Base-by-base conservation (phyloP, 2,888 invertebrate species). In the Notocelia uddmanniana region DNA sequence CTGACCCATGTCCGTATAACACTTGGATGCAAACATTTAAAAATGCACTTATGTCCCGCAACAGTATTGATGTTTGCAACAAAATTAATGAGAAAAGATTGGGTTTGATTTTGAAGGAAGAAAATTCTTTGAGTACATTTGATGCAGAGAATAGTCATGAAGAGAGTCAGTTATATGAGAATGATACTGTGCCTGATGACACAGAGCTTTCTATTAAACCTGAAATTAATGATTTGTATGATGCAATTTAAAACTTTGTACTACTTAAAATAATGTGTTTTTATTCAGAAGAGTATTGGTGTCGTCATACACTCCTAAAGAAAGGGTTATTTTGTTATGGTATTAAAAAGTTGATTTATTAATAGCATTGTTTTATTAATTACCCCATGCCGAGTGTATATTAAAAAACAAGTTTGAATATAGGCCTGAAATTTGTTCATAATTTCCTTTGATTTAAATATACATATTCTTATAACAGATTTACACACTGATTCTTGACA, bases 181-280 rank as follows among this genome's bases (percentile, higher is more conserved):
- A 89, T 84, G 89, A 93, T 77, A 93, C 92, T 2, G 77, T 87
- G 19, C 91, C 92, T 21, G 83, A 87, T 73, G 81, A 89, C 37
- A 87, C 87, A 21, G 88, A 90, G 69, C 77, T 92, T 9, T 84
- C 83, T 15, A 85, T 93, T 57, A 83, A 81, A 74, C 81, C 90
- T 15, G 91, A 92, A 78, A 83, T 91, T 15, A 86, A 92, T 79
- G 86, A 91, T 74, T 85, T 93, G 75, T 94, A 93, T 87, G 92
- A 92, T 85, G 89, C 91, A 74, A 89, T 91, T 83, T 91, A 84
- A 83, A 58, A 52, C 6, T 41, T 1, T n/a, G n/a, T 45, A n/a
- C 15, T 45, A 13, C 41, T 45, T n/a, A n/a, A 45, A n/a, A n/a
- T n/a, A 15, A 45, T 45, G n/a, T n/a, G 3, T 37, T 41, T 15